Conservation (phyloP, 64 coral and sea anemone genomes). For the Catalaphyllia jardinei region DNA sequence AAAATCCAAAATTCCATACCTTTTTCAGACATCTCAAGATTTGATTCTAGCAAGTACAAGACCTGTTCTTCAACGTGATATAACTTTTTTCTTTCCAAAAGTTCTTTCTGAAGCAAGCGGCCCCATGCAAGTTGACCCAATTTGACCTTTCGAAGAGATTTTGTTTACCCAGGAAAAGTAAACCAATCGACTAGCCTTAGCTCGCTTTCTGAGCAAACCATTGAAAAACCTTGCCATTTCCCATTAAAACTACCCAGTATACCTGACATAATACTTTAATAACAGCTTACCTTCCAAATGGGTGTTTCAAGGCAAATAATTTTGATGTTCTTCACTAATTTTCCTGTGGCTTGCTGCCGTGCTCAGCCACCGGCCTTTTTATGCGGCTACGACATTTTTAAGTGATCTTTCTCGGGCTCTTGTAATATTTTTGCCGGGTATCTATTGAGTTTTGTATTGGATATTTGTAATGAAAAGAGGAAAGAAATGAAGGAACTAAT, state of each 20-base stretch:
- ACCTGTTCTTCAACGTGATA: too few relatives aligned
- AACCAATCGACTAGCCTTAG: slow-evolving; percentile 46
- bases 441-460: too few relatives aligned
- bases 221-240: slow-evolving; percentile 39
- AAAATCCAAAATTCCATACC: too few relatives aligned
- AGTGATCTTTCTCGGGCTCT: too few relatives aligned
- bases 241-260: slow-evolving; percentile 45
- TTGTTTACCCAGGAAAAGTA: slow-evolving; percentile 39
- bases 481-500: too few relatives aligned
- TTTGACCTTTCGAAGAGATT: slow-evolving; percentile 31
- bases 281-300: slow-evolving; percentile 41
- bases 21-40: too few relatives aligned
- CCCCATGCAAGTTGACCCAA: slow-evolving; percentile 25
- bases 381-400: too few relatives aligned
- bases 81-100: slow-evolving; percentile 26
- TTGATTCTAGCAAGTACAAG: too few relatives aligned
- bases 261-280: slow-evolving; percentile 29
- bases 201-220: slow-evolving; percentile 46
- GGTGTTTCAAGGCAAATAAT: slow-evolving; percentile 35
- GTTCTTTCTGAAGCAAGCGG: slow-evolving; percentile 17
- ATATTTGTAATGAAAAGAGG: too few relatives aligned
- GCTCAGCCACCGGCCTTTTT: too few relatives aligned
- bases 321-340: slow-evolving; percentile 46
- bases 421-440: too few relatives aligned
- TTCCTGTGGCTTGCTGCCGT: too few relatives aligned